Percentiles rank a stretch among this genome's conserved stretches.
Conservation (phyloP, 2,888 invertebrate genomes). For the Cyrtodaria siliqua region DNA sequence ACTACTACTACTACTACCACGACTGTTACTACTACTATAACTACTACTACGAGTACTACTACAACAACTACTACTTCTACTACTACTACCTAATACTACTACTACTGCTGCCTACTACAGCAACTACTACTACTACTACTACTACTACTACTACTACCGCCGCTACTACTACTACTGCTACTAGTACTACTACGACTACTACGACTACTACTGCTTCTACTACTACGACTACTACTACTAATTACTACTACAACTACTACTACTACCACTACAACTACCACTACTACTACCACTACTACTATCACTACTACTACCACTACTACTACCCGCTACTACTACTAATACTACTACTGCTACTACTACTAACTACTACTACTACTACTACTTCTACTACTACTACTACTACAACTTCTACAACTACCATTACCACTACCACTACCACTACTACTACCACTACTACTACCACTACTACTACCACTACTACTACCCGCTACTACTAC, state of each 20-base stretch:
- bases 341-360: constrained; percentile 9
- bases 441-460: constrained; percentile 16
- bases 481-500: constrained; percentile 3
- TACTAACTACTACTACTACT: constrained; percentile 14
- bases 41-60: no score
- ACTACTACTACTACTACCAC: background rate
- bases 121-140: constrained; percentile 4
- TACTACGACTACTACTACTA: background rate
- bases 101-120: background rate
- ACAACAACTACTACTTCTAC: no score
- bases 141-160: constrained; percentile 1
- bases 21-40: background rate
- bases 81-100: constrained; percentile 2
- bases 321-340: constrained; percentile 14
- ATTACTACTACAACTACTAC: no score
- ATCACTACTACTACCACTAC: constrained; percentile 6
- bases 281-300: constrained; percentile 13
- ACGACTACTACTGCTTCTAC: constrained; percentile 9
- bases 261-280: constrained; percentile 3
- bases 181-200: background rate
- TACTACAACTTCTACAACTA: constrained; percentile 13
- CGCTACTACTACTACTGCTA: background rate
- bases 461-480: constrained; percentile 8
- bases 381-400: constrained; percentile 14
- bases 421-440: constrained; percentile 13